phyloP scores from a whole-genome alignment of 2,888 invertebrate genomes.

The Ophion ellenae region DNA sequence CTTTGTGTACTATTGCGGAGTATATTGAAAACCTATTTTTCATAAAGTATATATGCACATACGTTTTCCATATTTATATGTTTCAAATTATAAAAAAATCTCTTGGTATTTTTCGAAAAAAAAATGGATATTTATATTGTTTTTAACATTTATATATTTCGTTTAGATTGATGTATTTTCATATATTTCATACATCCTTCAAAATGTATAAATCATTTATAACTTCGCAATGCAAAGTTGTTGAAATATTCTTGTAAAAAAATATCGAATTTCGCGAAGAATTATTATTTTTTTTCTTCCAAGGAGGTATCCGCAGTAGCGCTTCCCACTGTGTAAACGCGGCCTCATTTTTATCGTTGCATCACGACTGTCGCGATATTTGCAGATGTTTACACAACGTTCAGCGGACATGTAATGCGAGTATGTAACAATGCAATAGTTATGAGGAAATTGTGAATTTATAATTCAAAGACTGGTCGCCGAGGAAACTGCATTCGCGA shows the following conservation, averaged over 20 bases:
- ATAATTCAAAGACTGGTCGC: slow-evolving; percentile 32
- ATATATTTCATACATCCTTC: no score
- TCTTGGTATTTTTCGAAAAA: no score
- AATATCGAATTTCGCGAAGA: neutral
- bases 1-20: no score
- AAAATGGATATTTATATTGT: no score
- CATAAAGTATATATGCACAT: no score
- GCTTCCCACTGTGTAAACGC: neutral
- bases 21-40: no score
- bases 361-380: slow-evolving; percentile 9
- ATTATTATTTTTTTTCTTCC: neutral
- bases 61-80: no score
- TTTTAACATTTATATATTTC: no score
- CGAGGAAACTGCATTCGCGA: slow-evolving; percentile 9
- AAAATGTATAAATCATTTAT: no score
- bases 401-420: slow-evolving; percentile 8
- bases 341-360: slow-evolving; percentile 34
- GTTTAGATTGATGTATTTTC: no score
- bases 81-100: no score
- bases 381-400: slow-evolving; percentile 9
- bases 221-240: no score
- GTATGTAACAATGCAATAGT: slow-evolving; percentile 32
- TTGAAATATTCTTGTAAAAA: neutral
- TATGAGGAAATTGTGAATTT: slow-evolving; percentile 41
- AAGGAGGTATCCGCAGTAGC: neutral